Base-by-base conservation (phyloP, 2,113 vertebrate genomes). In the Lamprologus ornatipinnis region DNA sequence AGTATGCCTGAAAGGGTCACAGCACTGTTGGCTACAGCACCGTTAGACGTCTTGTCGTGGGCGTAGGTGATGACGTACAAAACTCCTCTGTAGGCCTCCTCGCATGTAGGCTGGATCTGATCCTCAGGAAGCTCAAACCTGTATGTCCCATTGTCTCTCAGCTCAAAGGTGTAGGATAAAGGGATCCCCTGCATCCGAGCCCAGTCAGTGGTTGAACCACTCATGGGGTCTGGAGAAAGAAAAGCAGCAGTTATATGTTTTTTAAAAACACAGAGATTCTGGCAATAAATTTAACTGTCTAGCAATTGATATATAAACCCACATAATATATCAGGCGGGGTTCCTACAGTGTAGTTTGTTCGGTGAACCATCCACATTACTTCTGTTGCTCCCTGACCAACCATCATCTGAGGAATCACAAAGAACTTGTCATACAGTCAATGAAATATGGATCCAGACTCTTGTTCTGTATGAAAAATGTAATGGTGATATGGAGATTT, bases 171-270 rank as follows among this genome's bases (percentile, higher is more conserved):
- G 90, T 96, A 98, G 75, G 96, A 83, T 78, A 97, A 95, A 0
- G 97, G 96, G 85, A 99, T 97, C 31, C 96, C 96, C 10, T 96
- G 96, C 7, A 90, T 84, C 13, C 89, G 91, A 9, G 97, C 96
- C 97, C 97, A 98, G 94, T 98, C 97, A 87, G 95, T 94, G 7
- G 97, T 98, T 5, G 97, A 97, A 4, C 97, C 97, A 1, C 97
- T 98, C 45, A 96, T 96, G 12, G 12, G 7, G 84, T 98, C 97
- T 98, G 92, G 4, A 33, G 63, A 79, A 26, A 68, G 75, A 60
- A 60, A 60, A 60, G 57, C 57, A 60, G 21, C 17, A 60, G 9
- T 42, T 82, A 49, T 49, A 9, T 51, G 45, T 17, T 49, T 26
- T 28, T 11, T 2, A 3, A 28, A 78, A 19, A 28, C 4, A 49